phyloP scores from a whole-genome alignment of 2,797 vertebrate species.

The Alfaro cultratus region DNA sequence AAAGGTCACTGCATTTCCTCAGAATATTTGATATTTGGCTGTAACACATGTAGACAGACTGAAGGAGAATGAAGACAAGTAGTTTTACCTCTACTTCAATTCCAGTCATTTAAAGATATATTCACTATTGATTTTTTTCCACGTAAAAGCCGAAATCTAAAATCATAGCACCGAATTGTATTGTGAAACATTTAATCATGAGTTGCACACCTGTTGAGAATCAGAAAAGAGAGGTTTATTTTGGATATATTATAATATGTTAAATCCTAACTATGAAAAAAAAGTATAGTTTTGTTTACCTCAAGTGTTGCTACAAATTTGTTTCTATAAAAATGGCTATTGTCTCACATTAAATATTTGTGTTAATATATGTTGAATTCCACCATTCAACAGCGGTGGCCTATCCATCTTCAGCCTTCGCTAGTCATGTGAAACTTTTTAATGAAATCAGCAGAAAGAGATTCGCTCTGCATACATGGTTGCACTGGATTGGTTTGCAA shows the following conservation, averaged over 20 bases:
- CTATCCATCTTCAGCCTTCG: constrained; percentile 35
- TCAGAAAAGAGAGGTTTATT: too few species aligned
- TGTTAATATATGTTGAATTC: constrained; percentile 10
- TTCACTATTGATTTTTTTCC: not conserved
- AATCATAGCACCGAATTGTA: not conserved
- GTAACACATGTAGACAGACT: not conserved
- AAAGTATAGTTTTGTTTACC: not conserved
- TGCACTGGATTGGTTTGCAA: constrained; percentile 45
- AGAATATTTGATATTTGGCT: constrained; percentile 48
- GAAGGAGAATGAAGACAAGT: not conserved
- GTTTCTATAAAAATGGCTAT: not conserved
- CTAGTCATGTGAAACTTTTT: constrained; percentile 56
- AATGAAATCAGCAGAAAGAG: constrained; percentile 51
- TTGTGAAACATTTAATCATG: not conserved
- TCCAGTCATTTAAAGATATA: not conserved
- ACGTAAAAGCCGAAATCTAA: not conserved
- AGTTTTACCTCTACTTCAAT: constrained; percentile 49
- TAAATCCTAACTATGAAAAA: not conserved
- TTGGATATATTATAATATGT: too few species aligned
- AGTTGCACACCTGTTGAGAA: not conserved
- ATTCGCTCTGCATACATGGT: constrained; percentile 33
- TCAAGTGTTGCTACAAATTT: not conserved
- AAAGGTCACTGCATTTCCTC: constrained; percentile 70
- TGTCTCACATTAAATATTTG: constrained; percentile 19
- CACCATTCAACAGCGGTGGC: constrained; percentile 2